Conservation (phyloP, 2,797 vertebrate genomes). For the Discoglossus pictus region DNA sequence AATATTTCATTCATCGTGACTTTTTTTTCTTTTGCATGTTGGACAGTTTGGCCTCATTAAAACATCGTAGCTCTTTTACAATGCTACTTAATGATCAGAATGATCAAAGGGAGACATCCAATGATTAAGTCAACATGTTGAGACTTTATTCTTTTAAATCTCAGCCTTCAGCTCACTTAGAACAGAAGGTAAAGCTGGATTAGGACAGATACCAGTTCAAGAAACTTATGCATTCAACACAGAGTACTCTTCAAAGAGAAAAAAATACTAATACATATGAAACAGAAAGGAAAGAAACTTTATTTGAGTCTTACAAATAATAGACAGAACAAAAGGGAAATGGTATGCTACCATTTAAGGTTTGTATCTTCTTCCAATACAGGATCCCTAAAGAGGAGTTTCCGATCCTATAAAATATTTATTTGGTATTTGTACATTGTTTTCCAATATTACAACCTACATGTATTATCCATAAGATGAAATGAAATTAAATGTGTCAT, state of each 20-base stretch:
- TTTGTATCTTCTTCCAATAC: constrained; percentile 14
- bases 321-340: constrained; percentile 14
- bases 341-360: constrained; percentile 17
- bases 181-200: constrained; percentile 37
- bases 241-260: constrained; percentile 39
- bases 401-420: constrained; percentile 38
- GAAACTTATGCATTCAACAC: constrained; percentile 12
- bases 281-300: constrained; percentile 3
- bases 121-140: constrained; percentile 39
- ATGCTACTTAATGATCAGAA: constrained; percentile 26
- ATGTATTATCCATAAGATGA: constrained; percentile 32
- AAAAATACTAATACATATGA: not conserved
- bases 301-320: not conserved
- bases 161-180: constrained; percentile 43
- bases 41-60: constrained; percentile 54
- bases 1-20: constrained; percentile 46
- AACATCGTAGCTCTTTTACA: constrained; percentile 32
- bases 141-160: constrained; percentile 9
- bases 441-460: constrained; percentile 34
- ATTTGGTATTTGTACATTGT: constrained; percentile 30
- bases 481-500: constrained; percentile 24
- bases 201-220: constrained; percentile 13
- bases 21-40: constrained; percentile 29
- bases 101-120: constrained; percentile 42
- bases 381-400: constrained; percentile 36